phyloP scores from a whole-genome alignment of 2,888 invertebrate species.

The Tupiocoris notatus region DNA sequence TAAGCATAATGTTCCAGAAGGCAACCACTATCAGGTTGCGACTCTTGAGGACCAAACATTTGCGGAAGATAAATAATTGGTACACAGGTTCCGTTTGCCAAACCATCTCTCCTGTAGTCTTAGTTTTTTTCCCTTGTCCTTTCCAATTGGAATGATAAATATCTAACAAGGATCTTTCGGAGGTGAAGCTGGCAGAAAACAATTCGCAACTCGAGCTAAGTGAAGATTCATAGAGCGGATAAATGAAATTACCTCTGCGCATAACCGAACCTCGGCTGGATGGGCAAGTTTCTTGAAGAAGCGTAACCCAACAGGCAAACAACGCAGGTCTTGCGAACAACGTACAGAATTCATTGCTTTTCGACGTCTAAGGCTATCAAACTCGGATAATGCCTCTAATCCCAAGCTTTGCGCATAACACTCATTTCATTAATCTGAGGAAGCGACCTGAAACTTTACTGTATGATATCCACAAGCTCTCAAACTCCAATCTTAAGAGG shows the following conservation, averaged over 20 bases:
- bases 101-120: no score
- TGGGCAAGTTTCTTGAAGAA: not conserved
- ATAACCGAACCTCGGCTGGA: not conserved
- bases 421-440: slow-evolving; percentile 10
- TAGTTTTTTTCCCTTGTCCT: no score
- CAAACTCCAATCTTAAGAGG: slow-evolving; percentile 11
- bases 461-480: not conserved
- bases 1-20: no score
- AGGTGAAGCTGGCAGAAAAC: no score
- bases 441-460: not conserved
- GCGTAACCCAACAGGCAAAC: not conserved
- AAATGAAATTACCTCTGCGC: not conserved
- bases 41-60: no score
- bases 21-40: no score
- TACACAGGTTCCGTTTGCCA: no score
- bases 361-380: slow-evolving; percentile 11
- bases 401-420: not conserved
- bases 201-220: not conserved
- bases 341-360: slow-evolving; percentile 5
- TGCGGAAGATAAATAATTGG: no score
- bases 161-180: no score
- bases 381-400: slow-evolving; percentile 20
- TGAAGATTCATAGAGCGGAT: not conserved
- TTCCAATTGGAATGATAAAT: no score
- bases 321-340: not conserved